phyloP scores from a whole-genome alignment of 2,888 invertebrate species.

The Mylabris sibirica region DNA sequence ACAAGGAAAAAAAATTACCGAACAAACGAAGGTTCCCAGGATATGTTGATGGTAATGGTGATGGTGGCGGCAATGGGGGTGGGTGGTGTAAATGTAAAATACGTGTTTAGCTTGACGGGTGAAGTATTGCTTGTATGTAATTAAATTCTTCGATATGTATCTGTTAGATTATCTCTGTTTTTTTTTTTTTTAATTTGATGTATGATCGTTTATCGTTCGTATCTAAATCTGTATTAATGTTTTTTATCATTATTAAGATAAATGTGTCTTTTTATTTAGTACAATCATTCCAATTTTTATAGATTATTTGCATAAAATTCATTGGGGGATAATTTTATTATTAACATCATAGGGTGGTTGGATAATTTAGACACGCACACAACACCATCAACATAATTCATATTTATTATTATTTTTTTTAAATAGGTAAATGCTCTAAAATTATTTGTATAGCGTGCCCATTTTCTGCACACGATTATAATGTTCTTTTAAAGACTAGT shows the following conservation, averaged over 20 bases:
- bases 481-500: too few species aligned
- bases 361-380: too few species aligned
- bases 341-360: too few species aligned
- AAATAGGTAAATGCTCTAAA: too few species aligned
- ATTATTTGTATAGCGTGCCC: too few species aligned
- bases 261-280: background rate
- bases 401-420: too few species aligned
- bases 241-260: background rate
- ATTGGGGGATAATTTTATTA: background rate
- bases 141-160: slow-evolving; percentile 18
- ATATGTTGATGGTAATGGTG: slow-evolving; percentile 14
- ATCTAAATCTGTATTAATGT: background rate
- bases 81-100: slow-evolving; percentile 34
- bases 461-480: too few species aligned
- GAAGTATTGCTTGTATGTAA: slow-evolving; percentile 29
- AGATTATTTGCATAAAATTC: background rate
- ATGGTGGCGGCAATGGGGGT: too few species aligned
- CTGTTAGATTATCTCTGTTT: background rate
- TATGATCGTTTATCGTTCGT: background rate
- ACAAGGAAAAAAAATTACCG: too few species aligned
- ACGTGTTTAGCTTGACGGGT: slow-evolving; percentile 28
- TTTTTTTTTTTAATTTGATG: background rate
- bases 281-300: background rate
- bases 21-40: slow-evolving; percentile 20
- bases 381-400: too few species aligned